These are phyloP conservation scores for Dryococelus australis DNA, from an alignment of 2,888 invertebrate species.

Conservation along the genomic window DNA sequence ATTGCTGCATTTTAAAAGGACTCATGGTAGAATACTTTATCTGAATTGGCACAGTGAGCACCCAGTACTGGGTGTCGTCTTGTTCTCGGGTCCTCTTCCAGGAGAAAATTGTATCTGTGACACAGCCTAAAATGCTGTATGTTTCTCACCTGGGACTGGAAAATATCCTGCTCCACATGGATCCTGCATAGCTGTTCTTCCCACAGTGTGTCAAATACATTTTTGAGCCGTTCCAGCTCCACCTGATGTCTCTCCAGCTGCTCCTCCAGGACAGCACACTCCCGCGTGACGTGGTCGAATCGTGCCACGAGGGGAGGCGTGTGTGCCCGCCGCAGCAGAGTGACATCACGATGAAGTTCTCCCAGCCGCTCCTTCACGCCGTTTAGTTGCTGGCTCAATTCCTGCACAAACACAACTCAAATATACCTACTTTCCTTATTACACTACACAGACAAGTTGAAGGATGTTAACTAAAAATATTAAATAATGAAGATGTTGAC, in stretches of 20 bases:
- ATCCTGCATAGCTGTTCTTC: slow-evolving; percentile 76
- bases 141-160: slow-evolving; percentile 62
- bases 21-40: too few relatives aligned
- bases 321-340: slow-evolving; percentile 66
- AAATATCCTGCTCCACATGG: slow-evolving; percentile 74
- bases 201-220: slow-evolving; percentile 71
- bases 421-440: too few relatives aligned
- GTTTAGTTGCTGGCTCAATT: slow-evolving; percentile 67
- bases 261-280: slow-evolving; percentile 67
- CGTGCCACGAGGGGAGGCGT: slow-evolving; percentile 59
- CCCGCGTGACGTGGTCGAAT: slow-evolving; percentile 65
- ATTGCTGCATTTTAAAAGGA: too few relatives aligned
- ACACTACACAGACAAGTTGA: too few relatives aligned
- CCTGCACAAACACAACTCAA: slow-evolving; percentile 55
- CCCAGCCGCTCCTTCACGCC: slow-evolving; percentile 70
- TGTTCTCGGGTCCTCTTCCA: too few relatives aligned
- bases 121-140: too few relatives aligned
- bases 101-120: too few relatives aligned
- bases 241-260: slow-evolving; percentile 68
- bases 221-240: slow-evolving; percentile 67
- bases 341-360: slow-evolving; percentile 74
- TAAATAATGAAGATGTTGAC: not conserved
- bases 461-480: not conserved
- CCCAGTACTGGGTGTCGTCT: too few relatives aligned
- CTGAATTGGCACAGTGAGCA: too few relatives aligned